phyloP scores from a whole-genome alignment of 2,113 vertebrate species.

The Cynopterus brachyotis region DNA sequence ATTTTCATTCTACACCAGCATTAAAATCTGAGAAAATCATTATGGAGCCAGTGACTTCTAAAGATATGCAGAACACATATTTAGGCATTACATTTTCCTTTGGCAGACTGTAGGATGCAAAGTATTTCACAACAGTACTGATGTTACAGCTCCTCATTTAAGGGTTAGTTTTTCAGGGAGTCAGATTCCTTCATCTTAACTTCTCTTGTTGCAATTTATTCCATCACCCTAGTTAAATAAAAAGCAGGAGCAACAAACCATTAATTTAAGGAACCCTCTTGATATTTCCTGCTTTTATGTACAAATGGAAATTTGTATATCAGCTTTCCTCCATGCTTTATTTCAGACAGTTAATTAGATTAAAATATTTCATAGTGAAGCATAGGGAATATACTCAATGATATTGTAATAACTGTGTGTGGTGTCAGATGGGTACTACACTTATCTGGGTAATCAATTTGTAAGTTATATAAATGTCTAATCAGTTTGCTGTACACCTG shows the following conservation, averaged over 20 bases:
- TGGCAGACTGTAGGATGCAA: background rate
- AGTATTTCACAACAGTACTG: background rate
- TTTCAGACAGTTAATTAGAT: slow-evolving; percentile 3
- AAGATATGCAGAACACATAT: background rate
- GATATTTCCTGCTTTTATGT: slow-evolving; percentile 52
- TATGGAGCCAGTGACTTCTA: background rate
- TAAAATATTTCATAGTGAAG: background rate
- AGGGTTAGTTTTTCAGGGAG: background rate
- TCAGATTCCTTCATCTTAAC: slow-evolving; percentile 25
- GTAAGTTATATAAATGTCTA: no score
- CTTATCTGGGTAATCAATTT: no score
- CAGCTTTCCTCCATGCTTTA: background rate
- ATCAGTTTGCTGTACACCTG: no score
- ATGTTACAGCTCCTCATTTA: background rate
- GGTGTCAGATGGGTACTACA: no score
- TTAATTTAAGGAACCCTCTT: slow-evolving; percentile 43
- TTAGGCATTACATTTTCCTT: background rate
- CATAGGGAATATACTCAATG: background rate
- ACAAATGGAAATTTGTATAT: slow-evolving; percentile 45
- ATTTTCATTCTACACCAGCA: background rate
- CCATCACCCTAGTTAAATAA: slow-evolving; percentile 5
- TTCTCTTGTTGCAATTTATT: slow-evolving; percentile 39
- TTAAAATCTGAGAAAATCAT: background rate
- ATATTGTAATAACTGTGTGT: no score
- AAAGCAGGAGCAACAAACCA: slow-evolving; percentile 3